Percentiles rank a stretch among this genome's conserved stretches.
These are phyloP conservation scores for Bombus huntii DNA, from an alignment of 1,140 invertebrate species.

Conservation along the genomic window DNA sequence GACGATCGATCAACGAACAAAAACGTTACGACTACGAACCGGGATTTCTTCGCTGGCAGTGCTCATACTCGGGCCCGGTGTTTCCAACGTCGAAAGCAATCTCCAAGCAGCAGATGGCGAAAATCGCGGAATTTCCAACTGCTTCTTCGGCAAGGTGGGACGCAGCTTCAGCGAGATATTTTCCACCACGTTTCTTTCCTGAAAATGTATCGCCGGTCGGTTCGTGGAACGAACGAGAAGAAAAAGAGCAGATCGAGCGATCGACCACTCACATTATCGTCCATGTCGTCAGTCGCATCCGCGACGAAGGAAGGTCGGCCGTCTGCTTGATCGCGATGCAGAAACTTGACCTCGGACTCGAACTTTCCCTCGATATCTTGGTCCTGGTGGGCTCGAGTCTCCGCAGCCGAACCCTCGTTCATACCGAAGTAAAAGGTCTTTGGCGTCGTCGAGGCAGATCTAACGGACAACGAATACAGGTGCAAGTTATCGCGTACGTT, in stretches of 20 bases:
- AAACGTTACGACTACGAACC: slow-evolving; percentile 56
- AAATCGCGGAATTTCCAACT: slow-evolving; percentile 89
- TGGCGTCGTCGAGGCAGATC: slow-evolving; percentile 77
- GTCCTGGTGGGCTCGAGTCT: slow-evolving; percentile 80
- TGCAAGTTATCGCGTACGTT: too few relatives aligned
- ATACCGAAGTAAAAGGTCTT: slow-evolving; percentile 92
- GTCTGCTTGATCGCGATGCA: slow-evolving; percentile 34
- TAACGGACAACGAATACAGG: not conserved
- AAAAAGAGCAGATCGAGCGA: not conserved
- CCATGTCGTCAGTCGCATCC: slow-evolving; percentile 53
- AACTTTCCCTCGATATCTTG: slow-evolving; percentile 76
- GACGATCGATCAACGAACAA: too few relatives aligned
- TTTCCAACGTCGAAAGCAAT: slow-evolving; percentile 84
- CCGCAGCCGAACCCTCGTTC: slow-evolving; percentile 82
- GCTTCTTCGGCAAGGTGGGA: slow-evolving; percentile 90
- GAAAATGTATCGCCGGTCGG: not conserved
- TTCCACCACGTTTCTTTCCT: slow-evolving; percentile 74
- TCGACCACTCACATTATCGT: slow-evolving; percentile 52
- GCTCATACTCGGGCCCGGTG: slow-evolving; percentile 73
- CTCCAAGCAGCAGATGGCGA: slow-evolving; percentile 93
- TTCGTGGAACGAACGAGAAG: not conserved
- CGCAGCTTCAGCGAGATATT: slow-evolving; percentile 88
- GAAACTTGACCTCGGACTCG: slow-evolving; percentile 55
- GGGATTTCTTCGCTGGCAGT: slow-evolving; percentile 77
- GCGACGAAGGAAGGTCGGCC: slow-evolving; percentile 22